phyloP scores from a whole-genome alignment of 1,140 invertebrate species.

The Temnothorax curvispinosus region DNA sequence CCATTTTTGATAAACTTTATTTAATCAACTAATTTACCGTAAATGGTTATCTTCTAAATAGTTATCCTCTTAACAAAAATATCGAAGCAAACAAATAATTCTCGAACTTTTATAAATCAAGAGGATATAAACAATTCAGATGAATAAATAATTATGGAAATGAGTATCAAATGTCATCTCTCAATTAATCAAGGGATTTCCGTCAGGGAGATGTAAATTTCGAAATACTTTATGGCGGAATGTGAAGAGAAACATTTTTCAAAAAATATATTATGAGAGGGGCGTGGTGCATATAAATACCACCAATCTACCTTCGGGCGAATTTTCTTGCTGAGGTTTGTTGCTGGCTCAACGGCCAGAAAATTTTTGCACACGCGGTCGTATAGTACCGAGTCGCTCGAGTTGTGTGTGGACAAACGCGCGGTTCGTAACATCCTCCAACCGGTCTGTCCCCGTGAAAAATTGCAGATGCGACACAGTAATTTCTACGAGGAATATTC shows the following conservation, averaged over 20 bases:
- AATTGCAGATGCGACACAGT: constrained; percentile 56
- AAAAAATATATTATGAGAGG: constrained; percentile 39
- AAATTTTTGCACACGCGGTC: constrained; percentile 44
- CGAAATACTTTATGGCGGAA: not conserved
- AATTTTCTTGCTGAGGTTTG: constrained; percentile 36
- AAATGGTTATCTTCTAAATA: not conserved
- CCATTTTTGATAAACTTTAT: not conserved
- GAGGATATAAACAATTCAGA: not conserved
- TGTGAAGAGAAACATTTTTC: constrained; percentile 34
- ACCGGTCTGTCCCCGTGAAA: constrained; percentile 8
- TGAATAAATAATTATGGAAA: not conserved
- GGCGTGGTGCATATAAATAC: constrained; percentile 44
- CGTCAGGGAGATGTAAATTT: not conserved
- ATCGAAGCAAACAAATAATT: not conserved
- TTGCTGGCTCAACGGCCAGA: constrained; percentile 51
- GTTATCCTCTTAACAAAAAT: not conserved
- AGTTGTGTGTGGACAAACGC: constrained; percentile 51
- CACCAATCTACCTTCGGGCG: constrained; percentile 43
- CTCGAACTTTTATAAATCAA: not conserved
- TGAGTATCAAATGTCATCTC: not conserved
- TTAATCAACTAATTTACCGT: not conserved
- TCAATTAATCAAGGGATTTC: not conserved
- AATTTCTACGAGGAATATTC: constrained; percentile 60
- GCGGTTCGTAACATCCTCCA: not conserved
- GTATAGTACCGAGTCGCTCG: not conserved